These are phyloP conservation scores for Trogon melanurus DNA, from an alignment of 2,113 vertebrate species.

Conservation along the genomic window DNA sequence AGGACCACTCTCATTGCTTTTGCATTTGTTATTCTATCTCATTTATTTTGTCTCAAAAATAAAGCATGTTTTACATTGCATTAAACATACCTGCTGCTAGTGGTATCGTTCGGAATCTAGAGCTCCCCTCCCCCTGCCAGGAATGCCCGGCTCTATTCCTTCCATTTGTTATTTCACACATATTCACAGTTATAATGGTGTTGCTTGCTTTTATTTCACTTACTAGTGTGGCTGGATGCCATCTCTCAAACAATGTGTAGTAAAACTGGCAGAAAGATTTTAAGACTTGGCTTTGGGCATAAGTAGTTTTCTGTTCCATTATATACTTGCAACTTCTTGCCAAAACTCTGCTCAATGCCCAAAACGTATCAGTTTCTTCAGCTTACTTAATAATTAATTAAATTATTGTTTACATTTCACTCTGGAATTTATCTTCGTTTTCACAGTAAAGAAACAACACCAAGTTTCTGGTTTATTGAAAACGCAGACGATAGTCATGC, in stretches of 20 bases:
- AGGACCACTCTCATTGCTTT: background rate
- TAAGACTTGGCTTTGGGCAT: slow-evolving; percentile 37
- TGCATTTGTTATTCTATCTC: background rate
- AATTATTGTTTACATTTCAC: slow-evolving; percentile 41
- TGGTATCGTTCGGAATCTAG: background rate
- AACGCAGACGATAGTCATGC: background rate
- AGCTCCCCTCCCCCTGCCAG: background rate
- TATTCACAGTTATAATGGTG: background rate
- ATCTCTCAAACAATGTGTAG: slow-evolving; percentile 22
- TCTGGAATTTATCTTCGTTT: slow-evolving; percentile 31
- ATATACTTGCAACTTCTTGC: background rate
- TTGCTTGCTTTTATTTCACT: slow-evolving; percentile 29
- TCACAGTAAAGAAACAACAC: slow-evolving; percentile 1
- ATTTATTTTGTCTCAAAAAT: background rate
- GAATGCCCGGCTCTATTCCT: background rate
- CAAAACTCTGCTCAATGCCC: slow-evolving; percentile 3
- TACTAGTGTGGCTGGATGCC: background rate
- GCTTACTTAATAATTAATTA: slow-evolving; percentile 51
- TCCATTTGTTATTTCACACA: slow-evolving; percentile 43
- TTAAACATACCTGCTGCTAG: background rate
- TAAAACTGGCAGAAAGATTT: slow-evolving; percentile 54
- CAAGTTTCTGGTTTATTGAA: slow-evolving; percentile 4
- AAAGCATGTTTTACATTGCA: background rate
- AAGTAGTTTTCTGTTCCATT: slow-evolving; percentile 42
- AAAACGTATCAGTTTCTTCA: slow-evolving; percentile 36